Evolutionary conservation across 64 coral and sea anemone genomes (phyloP), one percentile per base, ranked within the genome.

Genomic region (Montipora foliosa): DNA sequence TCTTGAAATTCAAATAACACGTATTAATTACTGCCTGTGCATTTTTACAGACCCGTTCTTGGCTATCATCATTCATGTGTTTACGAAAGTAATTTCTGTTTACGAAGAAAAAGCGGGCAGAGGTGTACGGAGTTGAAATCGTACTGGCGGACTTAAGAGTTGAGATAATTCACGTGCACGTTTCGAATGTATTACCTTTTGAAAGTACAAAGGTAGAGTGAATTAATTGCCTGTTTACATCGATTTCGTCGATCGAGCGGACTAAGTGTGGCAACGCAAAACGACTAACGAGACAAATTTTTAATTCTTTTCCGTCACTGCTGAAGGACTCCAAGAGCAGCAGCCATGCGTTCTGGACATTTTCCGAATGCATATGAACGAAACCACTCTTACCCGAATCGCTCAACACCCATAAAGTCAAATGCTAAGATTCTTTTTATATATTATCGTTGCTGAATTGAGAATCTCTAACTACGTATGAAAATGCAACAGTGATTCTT

Each of bases 311-410:
- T 49, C 22, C 47, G 82, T 86, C 66, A 50, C 82, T 86, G 68
- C 44, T 50, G n/a, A 50, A 51, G 82, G 45, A 86, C 71, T 86
- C 70, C 24, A 66, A 49, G 4, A 24, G 71, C 16, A 72, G 60
- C 15, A n/a, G 66, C 9, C 45, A 72, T 86, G 82, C 70, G 71
- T 86, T 86, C 82, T 46, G 66, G 9, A 46, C 82, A 70, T 86
- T 47, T 70, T 72, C 47, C 46, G 9, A 49, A 15, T 64, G 57
- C 37, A 16, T 44, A 69, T 14, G 8, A 10, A 49, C 4, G 44
- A 67, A 67, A 46, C 47, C 37, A 29, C 14, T n/a, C 47, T 45
- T 67, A 16, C 61, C 47, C 60, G 25, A 7, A 4, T 14, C 8
- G 14, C 57, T 46, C 59, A 14, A 44, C 16, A 19, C 10, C 15